Conservation (phyloP, 2,797 vertebrate genomes). For the Nannoperca obscura region DNA sequence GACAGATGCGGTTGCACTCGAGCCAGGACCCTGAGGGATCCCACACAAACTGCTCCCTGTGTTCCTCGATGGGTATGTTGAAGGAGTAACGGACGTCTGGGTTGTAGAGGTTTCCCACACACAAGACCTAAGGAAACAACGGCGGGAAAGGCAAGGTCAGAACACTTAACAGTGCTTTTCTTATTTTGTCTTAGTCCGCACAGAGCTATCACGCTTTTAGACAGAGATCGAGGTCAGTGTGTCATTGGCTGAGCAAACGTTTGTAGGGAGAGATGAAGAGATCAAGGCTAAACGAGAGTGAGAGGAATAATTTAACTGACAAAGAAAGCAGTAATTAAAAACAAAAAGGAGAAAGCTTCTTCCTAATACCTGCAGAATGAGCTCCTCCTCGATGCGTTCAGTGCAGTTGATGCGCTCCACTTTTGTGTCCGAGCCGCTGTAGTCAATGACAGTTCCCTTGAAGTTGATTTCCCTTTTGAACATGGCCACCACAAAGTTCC, state of each 20-base stretch:
- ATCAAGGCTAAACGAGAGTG: not conserved
- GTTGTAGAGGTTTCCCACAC: slow-evolving; percentile 96
- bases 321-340: not conserved
- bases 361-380: slow-evolving; percentile 90
- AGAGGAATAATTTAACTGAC: not conserved
- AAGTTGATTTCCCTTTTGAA: slow-evolving; percentile 95
- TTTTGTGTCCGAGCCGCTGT: slow-evolving; percentile 94
- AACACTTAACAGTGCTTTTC: slow-evolving; percentile 23
- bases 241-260: not conserved
- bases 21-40: slow-evolving; percentile 93
- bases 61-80: slow-evolving; percentile 91
- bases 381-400: slow-evolving; percentile 90
- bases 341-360: not conserved
- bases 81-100: slow-evolving; percentile 96
- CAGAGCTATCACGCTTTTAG: slow-evolving; percentile 1
- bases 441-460: slow-evolving; percentile 93
- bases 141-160: slow-evolving; percentile 29
- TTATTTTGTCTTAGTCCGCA: slow-evolving; percentile 32
- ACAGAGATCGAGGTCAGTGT: slow-evolving; percentile 6
- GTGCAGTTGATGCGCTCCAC: slow-evolving; percentile 96
- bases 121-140: slow-evolving; percentile 89
- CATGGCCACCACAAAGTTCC: slow-evolving; percentile 98
- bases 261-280: not conserved
- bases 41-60: slow-evolving; percentile 90
- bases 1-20: slow-evolving; percentile 93